These are phyloP conservation scores for Achatina immaculata DNA, from an alignment of 1,140 invertebrate species.

Conservation along the genomic window DNA sequence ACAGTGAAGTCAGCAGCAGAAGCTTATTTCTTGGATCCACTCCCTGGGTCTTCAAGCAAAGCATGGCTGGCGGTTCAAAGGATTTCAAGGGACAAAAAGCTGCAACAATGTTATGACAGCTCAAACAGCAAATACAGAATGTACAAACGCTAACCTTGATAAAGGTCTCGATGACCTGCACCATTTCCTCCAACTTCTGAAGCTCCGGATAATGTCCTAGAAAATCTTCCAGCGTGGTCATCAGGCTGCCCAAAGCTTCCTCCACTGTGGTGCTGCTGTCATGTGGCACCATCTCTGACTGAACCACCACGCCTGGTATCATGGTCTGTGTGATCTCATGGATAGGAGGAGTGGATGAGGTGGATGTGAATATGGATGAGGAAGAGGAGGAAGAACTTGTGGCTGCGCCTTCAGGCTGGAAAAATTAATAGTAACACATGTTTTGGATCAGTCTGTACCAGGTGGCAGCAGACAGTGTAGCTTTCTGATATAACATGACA, in stretches of 20 bases:
- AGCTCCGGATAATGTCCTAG: slow-evolving; percentile 73
- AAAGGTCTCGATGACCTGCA: slow-evolving; percentile 67
- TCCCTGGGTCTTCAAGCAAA: too few species aligned
- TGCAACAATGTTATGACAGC: too few species aligned
- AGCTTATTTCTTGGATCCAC: too few species aligned
- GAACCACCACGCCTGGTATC: slow-evolving; percentile 44
- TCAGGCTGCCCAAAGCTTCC: slow-evolving; percentile 63
- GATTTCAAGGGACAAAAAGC: too few species aligned
- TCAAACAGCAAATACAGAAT: too few species aligned
- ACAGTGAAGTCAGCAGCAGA: too few species aligned
- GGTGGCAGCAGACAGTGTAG: too few species aligned
- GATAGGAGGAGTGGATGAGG: background rate
- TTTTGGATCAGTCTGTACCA: too few species aligned
- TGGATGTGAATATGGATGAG: slow-evolving; percentile 2
- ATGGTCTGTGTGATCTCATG: slow-evolving; percentile 16
- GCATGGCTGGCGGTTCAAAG: too few species aligned
- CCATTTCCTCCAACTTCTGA: slow-evolving; percentile 70
- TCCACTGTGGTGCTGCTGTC: slow-evolving; percentile 60
- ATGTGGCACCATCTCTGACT: slow-evolving; percentile 41
- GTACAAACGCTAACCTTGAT: slow-evolving; percentile 64
- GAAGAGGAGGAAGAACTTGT: slow-evolving; percentile 24
- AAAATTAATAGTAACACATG: background rate
- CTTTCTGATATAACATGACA: background rate
- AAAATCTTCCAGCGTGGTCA: slow-evolving; percentile 71
- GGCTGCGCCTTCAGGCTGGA: background rate